phyloP scores from a whole-genome alignment of 2,113 vertebrate species.

The Hymenochirus boettgeri region DNA sequence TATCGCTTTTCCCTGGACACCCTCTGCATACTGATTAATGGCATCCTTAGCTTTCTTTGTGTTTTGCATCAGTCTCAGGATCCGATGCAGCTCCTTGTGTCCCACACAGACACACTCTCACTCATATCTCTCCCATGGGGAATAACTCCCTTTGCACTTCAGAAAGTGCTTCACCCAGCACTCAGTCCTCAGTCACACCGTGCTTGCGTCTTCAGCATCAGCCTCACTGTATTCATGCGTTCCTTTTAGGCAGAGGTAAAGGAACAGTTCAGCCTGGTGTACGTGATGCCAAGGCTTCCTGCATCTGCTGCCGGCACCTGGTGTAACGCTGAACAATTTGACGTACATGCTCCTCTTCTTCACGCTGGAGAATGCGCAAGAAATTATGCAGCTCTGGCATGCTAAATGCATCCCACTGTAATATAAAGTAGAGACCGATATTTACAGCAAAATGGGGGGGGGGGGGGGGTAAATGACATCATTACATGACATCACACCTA shows the following conservation, averaged over 20 bases:
- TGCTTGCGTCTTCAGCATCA: constrained; percentile 18
- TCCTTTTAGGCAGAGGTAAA: constrained; percentile 10
- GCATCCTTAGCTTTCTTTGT: neutral
- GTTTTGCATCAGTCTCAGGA: constrained; percentile 1
- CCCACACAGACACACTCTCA: constrained; percentile 34
- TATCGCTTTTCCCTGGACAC: neutral
- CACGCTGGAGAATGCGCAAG: constrained; percentile 83
- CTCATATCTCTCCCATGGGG: constrained; percentile 29
- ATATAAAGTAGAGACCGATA: neutral
- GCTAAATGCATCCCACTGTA: constrained; percentile 90
- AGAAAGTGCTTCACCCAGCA: neutral
- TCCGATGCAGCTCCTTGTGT: rapidly evolving
- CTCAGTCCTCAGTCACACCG: constrained; percentile 37
- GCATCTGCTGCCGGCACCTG: constrained; percentile 61
- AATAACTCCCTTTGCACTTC: neutral
- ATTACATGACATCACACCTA: too few species aligned
- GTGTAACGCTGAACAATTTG: constrained; percentile 81
- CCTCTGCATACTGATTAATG: neutral
- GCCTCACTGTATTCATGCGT: constrained; percentile 32
- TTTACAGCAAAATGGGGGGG: too few species aligned
- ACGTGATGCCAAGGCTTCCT: constrained; percentile 69
- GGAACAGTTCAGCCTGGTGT: constrained; percentile 70
- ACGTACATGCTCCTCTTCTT: constrained; percentile 86
- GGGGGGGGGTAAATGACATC: too few species aligned
- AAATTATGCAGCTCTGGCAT: constrained; percentile 90